A percentile compares a stretch with the other conserved stretches of the same genome.
phyloP scores from a whole-genome alignment of 2,113 vertebrate genomes.

The Electrona antarctica region DNA sequence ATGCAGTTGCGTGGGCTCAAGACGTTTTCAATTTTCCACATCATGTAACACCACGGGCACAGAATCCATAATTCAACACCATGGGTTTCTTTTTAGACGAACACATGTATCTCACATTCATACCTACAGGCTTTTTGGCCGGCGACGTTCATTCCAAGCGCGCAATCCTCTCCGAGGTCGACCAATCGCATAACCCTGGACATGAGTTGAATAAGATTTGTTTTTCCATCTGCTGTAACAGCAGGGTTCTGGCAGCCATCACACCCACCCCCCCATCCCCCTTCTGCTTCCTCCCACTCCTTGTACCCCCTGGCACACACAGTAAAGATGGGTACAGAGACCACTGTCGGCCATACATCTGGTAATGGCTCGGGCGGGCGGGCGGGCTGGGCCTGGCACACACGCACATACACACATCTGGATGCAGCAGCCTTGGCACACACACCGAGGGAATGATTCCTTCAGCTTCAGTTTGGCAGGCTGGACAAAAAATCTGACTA shows the following conservation, averaged over 20 bases:
- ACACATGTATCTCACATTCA: not conserved
- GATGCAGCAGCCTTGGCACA: not conserved
- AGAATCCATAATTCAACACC: slow-evolving; percentile 24
- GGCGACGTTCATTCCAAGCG: not conserved
- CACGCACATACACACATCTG: not conserved
- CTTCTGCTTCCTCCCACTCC: not conserved
- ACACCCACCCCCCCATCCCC: not conserved
- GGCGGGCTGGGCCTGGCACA: not conserved
- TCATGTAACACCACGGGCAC: not conserved
- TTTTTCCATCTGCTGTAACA: not conserved
- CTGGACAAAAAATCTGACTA: not conserved
- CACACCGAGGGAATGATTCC: not conserved
- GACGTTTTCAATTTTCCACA: slow-evolving; percentile 18
- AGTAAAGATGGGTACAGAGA: not conserved
- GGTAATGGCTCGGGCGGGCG: too few relatives aligned
- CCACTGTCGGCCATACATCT: too few relatives aligned
- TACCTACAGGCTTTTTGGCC: slow-evolving; percentile 27
- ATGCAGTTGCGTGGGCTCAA: too few relatives aligned
- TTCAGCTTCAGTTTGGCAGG: not conserved
- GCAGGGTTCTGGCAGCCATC: not conserved
- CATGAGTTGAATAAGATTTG: slow-evolving; percentile 1
- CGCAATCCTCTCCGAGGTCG: not conserved
- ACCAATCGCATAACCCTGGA: not conserved
- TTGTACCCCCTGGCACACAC: not conserved
- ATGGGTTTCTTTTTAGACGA: not conserved